Base-by-base conservation (phyloP, 2,797 vertebrate species). In the Phalanger gymnotis region DNA sequence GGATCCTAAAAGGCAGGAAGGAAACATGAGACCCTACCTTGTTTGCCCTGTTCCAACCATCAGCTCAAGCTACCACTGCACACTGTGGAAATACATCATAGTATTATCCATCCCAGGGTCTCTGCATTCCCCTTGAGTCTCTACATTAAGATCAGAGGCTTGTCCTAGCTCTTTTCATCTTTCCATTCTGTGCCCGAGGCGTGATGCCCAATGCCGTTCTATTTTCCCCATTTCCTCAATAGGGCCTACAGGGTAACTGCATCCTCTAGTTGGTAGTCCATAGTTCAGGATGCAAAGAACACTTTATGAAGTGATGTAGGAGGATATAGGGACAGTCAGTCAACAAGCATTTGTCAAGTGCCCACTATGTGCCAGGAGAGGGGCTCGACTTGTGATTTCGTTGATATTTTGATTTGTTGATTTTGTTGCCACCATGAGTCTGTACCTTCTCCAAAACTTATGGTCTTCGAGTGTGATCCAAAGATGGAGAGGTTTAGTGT, bases 1-100 rank as follows among this genome's bases (percentile, higher is more conserved):
- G n/a, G 19, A 40, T 40, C 16, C 66, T 19, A 73, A 73, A 73
- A 40, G n/a, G 66, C 30, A n/a, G 92, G 73, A 53, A 81, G 40
- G 53, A 95, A 97, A 73, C 54, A 57, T 54, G 47, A 87, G 95
- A 61, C 54, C 56, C 89, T 66, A 54, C 34, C 3, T 73, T 73
- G 61, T 57, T 57, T 53, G 54, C 30, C 90, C 47, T 56, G 81
- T 95, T 93, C 92, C 54, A 87, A 4, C n/a, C 90, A 9, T 56
- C 55, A 7, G 0, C 7, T 94, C 91, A 66, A 92, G 53, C 25
- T 56, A 52, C 28, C 53, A 9, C 31, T 47, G 58, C 16, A 51
- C 52, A 11, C 12, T 94, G 31, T 53, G 91, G 4, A 3, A 90
- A 52, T n/a, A 57, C 31, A 34, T 27, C 40, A 40, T 25, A 53